A percentile compares a stretch with the other conserved stretches of the same genome.
phyloP scores from a whole-genome alignment of 2,797 vertebrate species.

The Artibeus jamaicensis region DNA sequence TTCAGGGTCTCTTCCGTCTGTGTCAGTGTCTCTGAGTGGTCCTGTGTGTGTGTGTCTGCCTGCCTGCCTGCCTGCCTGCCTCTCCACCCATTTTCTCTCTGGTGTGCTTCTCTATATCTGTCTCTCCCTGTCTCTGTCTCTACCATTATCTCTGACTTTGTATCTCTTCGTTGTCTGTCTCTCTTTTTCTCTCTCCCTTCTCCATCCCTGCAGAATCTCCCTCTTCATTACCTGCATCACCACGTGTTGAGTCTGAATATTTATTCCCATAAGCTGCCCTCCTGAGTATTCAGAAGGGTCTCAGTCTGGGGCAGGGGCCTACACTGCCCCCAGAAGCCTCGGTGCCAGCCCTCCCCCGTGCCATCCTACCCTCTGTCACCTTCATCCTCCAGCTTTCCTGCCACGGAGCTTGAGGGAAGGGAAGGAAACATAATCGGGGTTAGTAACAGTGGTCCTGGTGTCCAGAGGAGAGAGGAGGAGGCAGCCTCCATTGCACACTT shows the following conservation, averaged over 20 bases:
- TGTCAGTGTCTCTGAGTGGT: background rate
- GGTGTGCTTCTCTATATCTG: background rate
- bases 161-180: background rate
- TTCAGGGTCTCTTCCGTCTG: background rate
- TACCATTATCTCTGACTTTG: background rate
- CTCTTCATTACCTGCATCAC: background rate
- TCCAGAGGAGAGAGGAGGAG: background rate
- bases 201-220: background rate
- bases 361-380: background rate
- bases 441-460: background rate
- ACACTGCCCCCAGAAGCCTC: background rate
- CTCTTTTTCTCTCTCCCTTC: background rate
- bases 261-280: background rate
- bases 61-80: background rate
- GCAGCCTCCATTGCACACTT: background rate
- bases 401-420: background rate
- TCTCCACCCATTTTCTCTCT: background rate
- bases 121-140: background rate
- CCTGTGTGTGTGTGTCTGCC: background rate
- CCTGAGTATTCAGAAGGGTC: background rate
- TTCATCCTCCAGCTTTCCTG: background rate
- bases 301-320: background rate
- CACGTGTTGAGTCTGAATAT: background rate
- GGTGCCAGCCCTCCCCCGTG: background rate
- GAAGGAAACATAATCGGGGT: rapidly evolving